Conservation (phyloP, 92 coral and sea anemone genomes). For the Porites divaricata region DNA sequence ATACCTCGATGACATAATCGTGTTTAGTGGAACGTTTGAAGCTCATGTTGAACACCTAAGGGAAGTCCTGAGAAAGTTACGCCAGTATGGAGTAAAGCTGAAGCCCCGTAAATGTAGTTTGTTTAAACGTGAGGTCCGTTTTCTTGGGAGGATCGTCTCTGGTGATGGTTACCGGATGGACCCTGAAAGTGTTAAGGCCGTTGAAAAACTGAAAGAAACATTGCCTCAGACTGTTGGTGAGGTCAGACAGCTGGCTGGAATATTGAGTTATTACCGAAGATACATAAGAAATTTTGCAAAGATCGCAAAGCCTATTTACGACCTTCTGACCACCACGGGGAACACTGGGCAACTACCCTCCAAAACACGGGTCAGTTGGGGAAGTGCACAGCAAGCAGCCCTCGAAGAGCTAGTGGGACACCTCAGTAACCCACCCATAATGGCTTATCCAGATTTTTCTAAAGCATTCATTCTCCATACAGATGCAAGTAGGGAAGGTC, state of each 20-base stretch:
- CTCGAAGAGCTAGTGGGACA: too few relatives aligned
- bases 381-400: slow-evolving; percentile 28
- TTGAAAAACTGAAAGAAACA: slow-evolving; percentile 21
- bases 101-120: slow-evolving; percentile 41
- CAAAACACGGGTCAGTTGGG: slow-evolving; percentile 47
- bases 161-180: too few relatives aligned
- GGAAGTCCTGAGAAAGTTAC: slow-evolving; percentile 32
- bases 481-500: too few relatives aligned
- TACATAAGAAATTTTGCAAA: slow-evolving; percentile 47
- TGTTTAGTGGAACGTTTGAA: slow-evolving; percentile 11
- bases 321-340: slow-evolving; percentile 41
- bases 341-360: slow-evolving; percentile 52
- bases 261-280: slow-evolving; percentile 54
- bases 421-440: too few relatives aligned
- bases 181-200: slow-evolving; percentile 33
- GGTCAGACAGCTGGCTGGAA: slow-evolving; percentile 54
- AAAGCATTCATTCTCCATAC: too few relatives aligned
- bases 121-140: too few relatives aligned
- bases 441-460: too few relatives aligned
- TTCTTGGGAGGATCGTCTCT: too few relatives aligned
- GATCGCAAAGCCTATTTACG: slow-evolving; percentile 63
- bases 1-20: slow-evolving; percentile 14
- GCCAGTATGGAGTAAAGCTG: slow-evolving; percentile 41
- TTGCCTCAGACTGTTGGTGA: slow-evolving; percentile 62
- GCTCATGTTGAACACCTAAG: slow-evolving; percentile 34